phyloP scores from a whole-genome alignment of 2,113 vertebrate species.

The Siniperca chuatsi region DNA sequence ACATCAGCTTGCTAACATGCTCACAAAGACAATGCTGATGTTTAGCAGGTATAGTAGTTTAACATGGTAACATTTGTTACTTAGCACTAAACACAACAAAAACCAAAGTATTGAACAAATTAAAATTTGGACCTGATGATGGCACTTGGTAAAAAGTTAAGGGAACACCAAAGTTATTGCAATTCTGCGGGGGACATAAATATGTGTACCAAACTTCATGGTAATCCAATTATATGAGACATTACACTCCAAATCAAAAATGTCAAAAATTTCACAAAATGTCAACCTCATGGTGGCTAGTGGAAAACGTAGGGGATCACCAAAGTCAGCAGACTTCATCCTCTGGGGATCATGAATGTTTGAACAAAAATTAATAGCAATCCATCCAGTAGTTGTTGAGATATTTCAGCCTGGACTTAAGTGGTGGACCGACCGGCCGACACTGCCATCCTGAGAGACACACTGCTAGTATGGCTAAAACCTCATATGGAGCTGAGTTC shows the following conservation, averaged over 20 bases:
- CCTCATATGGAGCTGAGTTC: background rate
- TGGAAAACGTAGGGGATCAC: background rate
- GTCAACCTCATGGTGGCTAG: background rate
- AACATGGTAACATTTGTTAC: too few relatives aligned
- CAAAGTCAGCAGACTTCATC: background rate
- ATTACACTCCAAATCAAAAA: background rate
- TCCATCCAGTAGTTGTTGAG: background rate
- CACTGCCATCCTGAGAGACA: background rate
- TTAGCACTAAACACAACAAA: too few relatives aligned
- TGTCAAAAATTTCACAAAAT: too few relatives aligned
- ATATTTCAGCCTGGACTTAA: background rate
- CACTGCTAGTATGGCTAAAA: too few relatives aligned
- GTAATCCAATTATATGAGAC: background rate
- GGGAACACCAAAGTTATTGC: too few relatives aligned
- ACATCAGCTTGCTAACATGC: background rate
- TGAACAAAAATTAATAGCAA: background rate
- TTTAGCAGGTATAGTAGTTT: background rate
- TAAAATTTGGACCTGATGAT: background rate
- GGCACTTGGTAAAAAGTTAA: background rate
- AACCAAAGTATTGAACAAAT: too few relatives aligned
- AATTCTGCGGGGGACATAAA: too few relatives aligned
- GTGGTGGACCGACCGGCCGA: background rate
- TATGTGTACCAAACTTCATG: too few relatives aligned
- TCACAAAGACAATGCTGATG: background rate
- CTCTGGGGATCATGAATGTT: background rate